Base-by-base conservation (phyloP, 2,113 vertebrate species). In the Pedetes capensis region DNA sequence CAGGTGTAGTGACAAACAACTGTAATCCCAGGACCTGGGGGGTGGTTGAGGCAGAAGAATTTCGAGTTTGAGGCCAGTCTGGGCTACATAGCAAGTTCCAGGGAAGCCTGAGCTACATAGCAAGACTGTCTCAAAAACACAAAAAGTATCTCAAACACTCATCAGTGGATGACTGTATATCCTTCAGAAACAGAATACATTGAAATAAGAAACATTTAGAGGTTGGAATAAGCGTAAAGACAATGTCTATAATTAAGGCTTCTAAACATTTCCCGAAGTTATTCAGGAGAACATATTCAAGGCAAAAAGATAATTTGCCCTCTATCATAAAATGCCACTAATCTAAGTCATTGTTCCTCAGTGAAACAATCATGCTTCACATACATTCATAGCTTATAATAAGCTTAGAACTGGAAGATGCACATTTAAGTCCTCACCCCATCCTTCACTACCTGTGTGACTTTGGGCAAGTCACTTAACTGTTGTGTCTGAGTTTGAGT, bases 161-260 rank as follows among this genome's bases (percentile, higher is more conserved):
- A 61, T 63, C 8, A 37, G 49, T 63, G 20, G 18, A 34, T 32
- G n/a, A 34, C 9, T 53, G 9, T 42, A 75, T 42, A 25, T 88
- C 49, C 16, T 51, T 86, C 51, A 71, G 69, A 96, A 64, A 91
- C 29, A 75, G 39, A 87, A 13, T 71, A 27, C 89, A 53, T 87
- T 92, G 34, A 87, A 37, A 64, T 32, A 80, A 53, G 63, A 89
- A 68, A 95, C 57, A 83, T 51, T 82, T 69, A 96, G 63, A 89
- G 37, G 78, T 34, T 72, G 18, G 12, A 13, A 90, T 47, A 81
- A 84, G 23, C 82, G 74, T 57, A 69, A 83, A 64, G 44, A 79
- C 42, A 57, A 17, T 71, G 44, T 84, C n/a, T 90, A 37, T 10
- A 44, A 63, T 87, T 79, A 89, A 84, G 27, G 9, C 34, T 93